These are phyloP conservation scores for Drosophila subobscura DNA, from an alignment of 1,140 invertebrate genomes.

Conservation along the genomic window DNA sequence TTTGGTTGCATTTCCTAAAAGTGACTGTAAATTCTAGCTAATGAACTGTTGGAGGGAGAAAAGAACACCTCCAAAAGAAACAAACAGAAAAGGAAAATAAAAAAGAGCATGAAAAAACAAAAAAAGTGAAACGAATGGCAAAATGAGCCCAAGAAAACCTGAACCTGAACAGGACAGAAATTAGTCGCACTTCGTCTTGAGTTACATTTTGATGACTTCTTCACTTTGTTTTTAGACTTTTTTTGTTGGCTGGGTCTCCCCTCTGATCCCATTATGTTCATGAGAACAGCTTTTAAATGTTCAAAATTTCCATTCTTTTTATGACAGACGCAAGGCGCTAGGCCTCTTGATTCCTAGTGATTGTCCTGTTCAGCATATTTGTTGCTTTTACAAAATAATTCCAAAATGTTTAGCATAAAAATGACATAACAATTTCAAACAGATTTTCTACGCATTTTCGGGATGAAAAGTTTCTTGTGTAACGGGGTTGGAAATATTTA, in stretches of 20 bases:
- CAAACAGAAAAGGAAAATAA: slow-evolving; percentile 19
- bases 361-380: slow-evolving; percentile 28
- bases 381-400: slow-evolving; percentile 27
- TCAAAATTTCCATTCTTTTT: slow-evolving; percentile 52
- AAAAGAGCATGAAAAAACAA: slow-evolving; percentile 65
- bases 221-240: slow-evolving; percentile 41
- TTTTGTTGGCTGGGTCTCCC: slow-evolving; percentile 9
- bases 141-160: slow-evolving; percentile 48
- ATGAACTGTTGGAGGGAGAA: slow-evolving; percentile 60
- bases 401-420: slow-evolving; percentile 73
- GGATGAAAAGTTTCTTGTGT: slow-evolving; percentile 29
- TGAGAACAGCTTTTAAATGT: slow-evolving; percentile 72
- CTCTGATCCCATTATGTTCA: slow-evolving; percentile 57
- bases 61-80: slow-evolving; percentile 8
- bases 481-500: slow-evolving; percentile 48
- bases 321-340: slow-evolving; percentile 46
- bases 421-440: slow-evolving; percentile 77
- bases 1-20: slow-evolving; percentile 55
- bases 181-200: slow-evolving; percentile 75
- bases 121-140: slow-evolving; percentile 69
- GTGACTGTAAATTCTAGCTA: slow-evolving; percentile 69
- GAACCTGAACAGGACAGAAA: slow-evolving; percentile 51
- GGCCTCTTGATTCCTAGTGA: not conserved
- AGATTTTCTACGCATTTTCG: slow-evolving; percentile 68
- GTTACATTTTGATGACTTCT: slow-evolving; percentile 82